Base-by-base conservation (phyloP, 2,797 vertebrate genomes). In the Coccyzus lansbergi region DNA sequence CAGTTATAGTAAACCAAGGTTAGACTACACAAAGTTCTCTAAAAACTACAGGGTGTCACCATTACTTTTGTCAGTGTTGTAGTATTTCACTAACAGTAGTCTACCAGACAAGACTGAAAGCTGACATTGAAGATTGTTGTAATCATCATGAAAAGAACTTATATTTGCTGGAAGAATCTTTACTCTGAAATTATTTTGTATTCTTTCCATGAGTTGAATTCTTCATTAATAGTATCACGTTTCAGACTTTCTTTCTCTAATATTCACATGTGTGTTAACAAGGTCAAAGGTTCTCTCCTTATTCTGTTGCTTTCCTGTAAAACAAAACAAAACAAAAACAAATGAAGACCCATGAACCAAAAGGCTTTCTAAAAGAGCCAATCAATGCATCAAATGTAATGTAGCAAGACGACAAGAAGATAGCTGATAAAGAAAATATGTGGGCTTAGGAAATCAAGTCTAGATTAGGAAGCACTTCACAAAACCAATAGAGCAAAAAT, bases 201-300 rank as follows among this genome's bases (percentile, higher is more conserved):
- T 81, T 84, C 79, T 94, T 94, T 86, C 83, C 55, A 78, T 20
- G 76, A 91, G 58, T 12, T 49, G 40, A 83, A 28, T 72, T 94
- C 72, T 72, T 81, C 40, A 42, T 86, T 83, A 63, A 55, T 86
- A 86, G 76, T 72, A 79, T 91, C 77, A 53, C 9, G 42, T 90
- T 95, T 93, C 82, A 94, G 85, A 88, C 60, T 94, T 96, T 15
- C 64, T 72, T 87, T 87, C 78, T 92, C 77, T 77, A 83, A 90
- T 93, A 90, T 68, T 90, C 11, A 11, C 10, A 11, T 80, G 71
- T 55, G 62, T 77, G 28, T 81, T 79, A 83, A 74, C 26, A 87
- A 81, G 78, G 46, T 88, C 90, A 95, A 59, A 78, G 53, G 46
- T 92, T 67, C n/a, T 68, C 70, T 90, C 60, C 62, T 86, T 75